Conservation (phyloP, 2,888 invertebrate species). For the Hedychridium roseum region DNA sequence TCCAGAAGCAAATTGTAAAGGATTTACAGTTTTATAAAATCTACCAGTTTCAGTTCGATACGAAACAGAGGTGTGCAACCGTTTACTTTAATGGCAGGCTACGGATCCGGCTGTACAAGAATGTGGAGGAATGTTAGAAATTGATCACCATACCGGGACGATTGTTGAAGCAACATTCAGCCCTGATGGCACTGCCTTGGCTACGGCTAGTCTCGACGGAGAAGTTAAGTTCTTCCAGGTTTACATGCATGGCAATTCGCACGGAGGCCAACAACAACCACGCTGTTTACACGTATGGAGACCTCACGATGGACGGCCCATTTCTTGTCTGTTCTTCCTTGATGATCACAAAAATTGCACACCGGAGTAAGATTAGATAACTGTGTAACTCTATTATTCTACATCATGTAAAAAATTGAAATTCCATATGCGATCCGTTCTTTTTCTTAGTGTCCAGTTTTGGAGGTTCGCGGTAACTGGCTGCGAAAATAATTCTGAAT, state of each 20-base stretch:
- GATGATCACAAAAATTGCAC: slow-evolving; percentile 87
- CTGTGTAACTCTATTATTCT: not conserved
- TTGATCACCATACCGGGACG: slow-evolving; percentile 70
- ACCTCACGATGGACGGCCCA: slow-evolving; percentile 87
- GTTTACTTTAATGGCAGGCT: slow-evolving; percentile 38
- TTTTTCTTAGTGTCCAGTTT: slow-evolving; percentile 72
- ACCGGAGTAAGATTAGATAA: slow-evolving; percentile 78
- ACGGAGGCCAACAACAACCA: slow-evolving; percentile 66
- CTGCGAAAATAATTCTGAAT: slow-evolving; percentile 85
- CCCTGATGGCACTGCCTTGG: slow-evolving; percentile 93
- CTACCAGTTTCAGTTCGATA: no score
- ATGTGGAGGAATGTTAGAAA: slow-evolving; percentile 64
- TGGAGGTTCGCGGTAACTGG: slow-evolving; percentile 97
- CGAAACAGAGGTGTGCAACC: slow-evolving; percentile 16
- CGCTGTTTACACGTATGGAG: slow-evolving; percentile 92
- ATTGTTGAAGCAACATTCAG: slow-evolving; percentile 90
- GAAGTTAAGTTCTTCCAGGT: slow-evolving; percentile 93
- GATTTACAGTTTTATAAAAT: no score
- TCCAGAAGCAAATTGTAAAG: no score
- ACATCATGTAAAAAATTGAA: slow-evolving; percentile 4
- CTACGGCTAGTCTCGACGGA: slow-evolving; percentile 89
- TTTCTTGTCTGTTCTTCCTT: slow-evolving; percentile 90
- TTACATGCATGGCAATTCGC: slow-evolving; percentile 73
- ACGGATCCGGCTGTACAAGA: slow-evolving; percentile 49
- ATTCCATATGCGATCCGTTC: slow-evolving; percentile 16